phyloP scores from a whole-genome alignment of 2,888 invertebrate genomes.

The Sinopyrophorus schimmeli region DNA sequence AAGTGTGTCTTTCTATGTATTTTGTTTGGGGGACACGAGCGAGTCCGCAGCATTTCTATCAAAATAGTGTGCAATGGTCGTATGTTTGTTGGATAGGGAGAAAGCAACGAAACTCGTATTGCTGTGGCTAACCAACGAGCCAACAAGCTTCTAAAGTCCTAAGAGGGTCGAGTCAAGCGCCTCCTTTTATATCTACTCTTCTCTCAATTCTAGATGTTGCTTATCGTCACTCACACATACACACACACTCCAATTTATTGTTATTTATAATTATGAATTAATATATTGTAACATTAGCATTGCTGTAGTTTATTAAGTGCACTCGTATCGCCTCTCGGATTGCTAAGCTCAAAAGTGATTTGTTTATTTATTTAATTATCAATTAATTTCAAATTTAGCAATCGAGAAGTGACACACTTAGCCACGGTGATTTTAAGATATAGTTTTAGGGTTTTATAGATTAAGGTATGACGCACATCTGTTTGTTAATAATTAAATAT shows the following conservation, averaged over 20 bases:
- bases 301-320: slow-evolving; percentile 22
- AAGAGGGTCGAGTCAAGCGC: slow-evolving; percentile 47
- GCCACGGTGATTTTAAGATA: slow-evolving; percentile 15
- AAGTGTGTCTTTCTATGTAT: too few species aligned
- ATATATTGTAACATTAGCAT: slow-evolving; percentile 17
- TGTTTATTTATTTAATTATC: background rate
- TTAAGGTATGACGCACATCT: slow-evolving; percentile 26
- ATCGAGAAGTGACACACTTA: slow-evolving; percentile 10
- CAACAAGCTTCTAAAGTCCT: slow-evolving; percentile 90
- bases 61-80: slow-evolving; percentile 44
- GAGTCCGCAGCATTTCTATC: slow-evolving; percentile 19
- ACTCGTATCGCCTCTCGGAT: slow-evolving; percentile 18
- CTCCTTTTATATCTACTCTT: slow-evolving; percentile 52
- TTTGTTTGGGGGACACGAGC: slow-evolving; percentile 26
- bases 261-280: slow-evolving; percentile 28
- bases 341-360: slow-evolving; percentile 8
- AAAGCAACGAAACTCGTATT: slow-evolving; percentile 95
- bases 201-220: slow-evolving; percentile 53
- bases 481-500: slow-evolving; percentile 14
- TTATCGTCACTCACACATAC: too few species aligned
- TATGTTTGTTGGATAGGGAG: slow-evolving; percentile 65
- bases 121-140: slow-evolving; percentile 96
- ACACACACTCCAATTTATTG: slow-evolving; percentile 36
- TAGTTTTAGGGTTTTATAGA: slow-evolving; percentile 27
- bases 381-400: background rate